A percentile compares a stretch with the other conserved stretches of the same genome.
Evolutionary conservation across 2,113 vertebrate genomes (phyloP).

Genomic region (Hemiprocne comata): DNA sequence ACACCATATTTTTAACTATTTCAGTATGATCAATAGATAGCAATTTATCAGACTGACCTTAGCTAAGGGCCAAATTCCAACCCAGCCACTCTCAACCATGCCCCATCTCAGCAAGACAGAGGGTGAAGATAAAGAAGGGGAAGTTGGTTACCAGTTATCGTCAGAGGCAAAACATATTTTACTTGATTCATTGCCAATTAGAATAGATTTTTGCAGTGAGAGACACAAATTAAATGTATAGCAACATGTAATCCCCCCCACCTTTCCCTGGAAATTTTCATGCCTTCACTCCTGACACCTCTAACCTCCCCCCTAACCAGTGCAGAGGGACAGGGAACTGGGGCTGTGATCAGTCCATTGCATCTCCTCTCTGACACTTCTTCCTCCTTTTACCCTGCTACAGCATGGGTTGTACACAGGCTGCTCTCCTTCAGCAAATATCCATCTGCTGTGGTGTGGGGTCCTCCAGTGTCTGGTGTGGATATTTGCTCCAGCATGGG

Average conservation of each 20-base stretch:
- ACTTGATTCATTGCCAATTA: background rate
- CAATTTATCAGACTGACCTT: background rate
- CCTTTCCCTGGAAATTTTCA: background rate
- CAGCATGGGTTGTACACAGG: background rate
- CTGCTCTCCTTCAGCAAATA: background rate
- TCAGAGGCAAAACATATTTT: background rate
- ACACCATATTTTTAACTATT: background rate
- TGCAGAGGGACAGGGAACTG: background rate
- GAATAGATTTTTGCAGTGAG: background rate
- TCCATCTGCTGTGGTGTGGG: background rate
- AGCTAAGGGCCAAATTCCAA: background rate
- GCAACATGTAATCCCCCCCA: accelerated
- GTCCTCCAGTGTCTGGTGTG: background rate
- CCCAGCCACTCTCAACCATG: background rate
- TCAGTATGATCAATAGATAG: background rate
- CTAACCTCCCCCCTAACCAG: accelerated
- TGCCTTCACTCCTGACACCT: no score
- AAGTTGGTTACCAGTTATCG: background rate
- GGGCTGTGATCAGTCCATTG: no score
- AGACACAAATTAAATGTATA: background rate
- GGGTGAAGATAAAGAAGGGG: background rate
- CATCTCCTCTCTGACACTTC: background rate
- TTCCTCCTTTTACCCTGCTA: background rate
- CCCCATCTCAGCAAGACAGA: background rate
- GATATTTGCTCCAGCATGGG: background rate